phyloP scores from a whole-genome alignment of 2,797 vertebrate genomes.

The Crocidura indochinensis region DNA sequence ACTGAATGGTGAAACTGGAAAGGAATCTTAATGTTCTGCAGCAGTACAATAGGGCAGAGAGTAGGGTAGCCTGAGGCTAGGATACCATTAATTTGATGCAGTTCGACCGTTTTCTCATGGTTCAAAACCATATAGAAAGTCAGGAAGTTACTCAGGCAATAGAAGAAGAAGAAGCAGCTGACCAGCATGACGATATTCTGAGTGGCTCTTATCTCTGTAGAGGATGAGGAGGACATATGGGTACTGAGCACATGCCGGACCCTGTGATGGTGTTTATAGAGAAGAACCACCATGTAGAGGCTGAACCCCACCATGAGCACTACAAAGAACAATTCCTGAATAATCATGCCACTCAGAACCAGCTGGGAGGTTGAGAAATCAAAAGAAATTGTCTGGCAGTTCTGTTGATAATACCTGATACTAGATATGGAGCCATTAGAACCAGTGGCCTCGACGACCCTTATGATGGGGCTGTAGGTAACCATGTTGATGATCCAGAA shows the following conservation, averaged over 20 bases:
- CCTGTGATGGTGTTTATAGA: not conserved
- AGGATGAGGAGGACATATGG: not conserved
- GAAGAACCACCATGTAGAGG: not conserved
- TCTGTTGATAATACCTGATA: not conserved
- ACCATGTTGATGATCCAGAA: conserved; percentile 47
- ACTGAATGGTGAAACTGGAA: no score
- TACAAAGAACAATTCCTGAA: conserved; percentile 22
- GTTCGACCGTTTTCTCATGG: no score
- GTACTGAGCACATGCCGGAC: not conserved
- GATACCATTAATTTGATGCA: no score
- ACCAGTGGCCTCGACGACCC: rapidly evolving
- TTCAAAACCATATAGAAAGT: not conserved
- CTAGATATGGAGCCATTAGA: not conserved
- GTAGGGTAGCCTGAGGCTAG: no score
- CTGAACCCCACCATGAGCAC: conserved; percentile 7
- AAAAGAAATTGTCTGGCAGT: not conserved
- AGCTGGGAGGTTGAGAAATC: rapidly evolving
- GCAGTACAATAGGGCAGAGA: no score
- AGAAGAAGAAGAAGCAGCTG: not conserved
- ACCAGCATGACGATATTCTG: not conserved
- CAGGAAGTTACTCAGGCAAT: not conserved
- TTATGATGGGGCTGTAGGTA: not conserved
- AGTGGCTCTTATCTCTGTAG: conserved; percentile 21
- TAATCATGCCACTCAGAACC: not conserved
- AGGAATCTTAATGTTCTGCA: no score